A percentile compares a stretch with the other conserved stretches of the same genome.
These are phyloP conservation scores for Drosophila sp. DNA, from an alignment of 1,140 invertebrate species.

Conservation along the genomic window DNA sequence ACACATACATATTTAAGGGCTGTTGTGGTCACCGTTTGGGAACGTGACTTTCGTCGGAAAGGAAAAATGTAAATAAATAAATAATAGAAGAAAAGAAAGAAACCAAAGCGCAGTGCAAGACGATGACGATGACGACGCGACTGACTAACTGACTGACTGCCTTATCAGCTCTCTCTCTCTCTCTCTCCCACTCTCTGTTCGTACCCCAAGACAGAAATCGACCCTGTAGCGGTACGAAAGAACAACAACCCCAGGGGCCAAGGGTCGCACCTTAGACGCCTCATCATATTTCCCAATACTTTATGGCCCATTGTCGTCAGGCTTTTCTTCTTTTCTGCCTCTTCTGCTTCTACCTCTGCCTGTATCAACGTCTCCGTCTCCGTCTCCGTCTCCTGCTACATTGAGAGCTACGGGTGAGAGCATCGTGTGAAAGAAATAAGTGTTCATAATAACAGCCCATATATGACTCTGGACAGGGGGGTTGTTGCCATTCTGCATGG, in stretches of 20 bases:
- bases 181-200: neutral
- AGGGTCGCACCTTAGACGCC: conserved; percentile 38
- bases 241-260: conserved; percentile 52
- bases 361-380: conserved; percentile 3
- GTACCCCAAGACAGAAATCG: conserved; percentile 24
- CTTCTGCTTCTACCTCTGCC: too few species aligned
- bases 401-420: conserved; percentile 24
- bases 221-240: conserved; percentile 39
- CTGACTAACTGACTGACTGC: conserved; percentile 12
- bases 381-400: conserved; percentile 11
- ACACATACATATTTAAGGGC: conserved; percentile 5
- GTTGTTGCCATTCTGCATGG: conserved; percentile 4
- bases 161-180: conserved; percentile 18
- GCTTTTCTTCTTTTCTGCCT: conserved; percentile 26
- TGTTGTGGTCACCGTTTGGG: conserved; percentile 32
- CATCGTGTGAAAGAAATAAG: conserved; percentile 58
- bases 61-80: conserved; percentile 10
- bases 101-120: too few species aligned
- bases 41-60: conserved; percentile 38
- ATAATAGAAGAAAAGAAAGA: neutral
- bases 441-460: conserved; percentile 24
- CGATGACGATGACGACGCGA: conserved; percentile 23
- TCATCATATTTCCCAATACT: conserved; percentile 54
- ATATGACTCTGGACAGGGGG: neutral
- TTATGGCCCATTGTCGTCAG: conserved; percentile 45